phyloP scores from a whole-genome alignment of 1,140 invertebrate genomes.

The Leptopilina boulardi region DNA sequence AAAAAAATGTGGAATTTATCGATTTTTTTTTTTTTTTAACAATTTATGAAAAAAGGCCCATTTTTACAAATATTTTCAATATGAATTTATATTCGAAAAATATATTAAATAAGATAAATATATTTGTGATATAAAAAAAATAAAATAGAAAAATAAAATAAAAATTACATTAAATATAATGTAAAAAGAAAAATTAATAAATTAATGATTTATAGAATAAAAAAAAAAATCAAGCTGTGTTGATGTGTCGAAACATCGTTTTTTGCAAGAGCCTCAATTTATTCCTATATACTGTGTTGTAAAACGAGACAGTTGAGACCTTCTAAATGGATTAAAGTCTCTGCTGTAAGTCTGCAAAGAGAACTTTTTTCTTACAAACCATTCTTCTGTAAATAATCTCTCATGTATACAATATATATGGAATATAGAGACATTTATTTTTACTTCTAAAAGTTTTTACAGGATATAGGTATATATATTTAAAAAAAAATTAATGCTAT shows the following conservation, averaged over 20 bases:
- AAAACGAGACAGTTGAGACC: not conserved
- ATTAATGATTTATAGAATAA: not conserved
- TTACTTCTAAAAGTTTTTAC: not conserved
- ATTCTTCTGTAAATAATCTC: constrained; percentile 16
- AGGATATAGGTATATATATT: not conserved
- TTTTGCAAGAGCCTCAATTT: not conserved
- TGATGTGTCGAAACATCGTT: not conserved
- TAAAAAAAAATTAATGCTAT: no score
- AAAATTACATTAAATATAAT: no score
- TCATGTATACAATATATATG: not conserved
- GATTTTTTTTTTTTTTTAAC: not conserved
- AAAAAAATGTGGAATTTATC: not conserved
- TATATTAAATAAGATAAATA: no score
- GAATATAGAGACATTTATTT: not conserved
- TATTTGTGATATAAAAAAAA: no score
- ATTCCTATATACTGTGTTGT: not conserved
- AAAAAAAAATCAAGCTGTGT: not conserved
- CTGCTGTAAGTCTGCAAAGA: constrained; percentile 9
- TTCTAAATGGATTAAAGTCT: constrained; percentile 29
- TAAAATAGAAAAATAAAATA: no score
- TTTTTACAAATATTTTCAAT: no score
- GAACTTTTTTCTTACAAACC: not conserved
- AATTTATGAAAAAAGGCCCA: no score
- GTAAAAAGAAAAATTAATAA: not conserved
- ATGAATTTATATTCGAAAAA: no score